Evolutionary conservation across 64 coral and sea anemone species (phyloP).

Genomic region (Pocillopora verrucosa): DNA sequence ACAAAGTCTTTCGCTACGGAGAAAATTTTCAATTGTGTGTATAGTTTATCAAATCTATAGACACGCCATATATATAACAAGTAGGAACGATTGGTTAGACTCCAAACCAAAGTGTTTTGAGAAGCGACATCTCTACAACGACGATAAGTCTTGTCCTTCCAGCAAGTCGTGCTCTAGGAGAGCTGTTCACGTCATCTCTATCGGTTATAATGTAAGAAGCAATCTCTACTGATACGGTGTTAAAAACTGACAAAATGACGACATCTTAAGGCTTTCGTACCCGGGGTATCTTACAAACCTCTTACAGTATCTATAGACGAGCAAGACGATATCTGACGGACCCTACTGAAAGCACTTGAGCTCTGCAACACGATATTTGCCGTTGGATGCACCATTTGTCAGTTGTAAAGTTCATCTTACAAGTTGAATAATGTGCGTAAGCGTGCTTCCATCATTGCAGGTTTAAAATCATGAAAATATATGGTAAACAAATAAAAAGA

Average conservation of each 20-base stretch:
- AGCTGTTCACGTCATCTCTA: no score
- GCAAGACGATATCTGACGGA: neutral
- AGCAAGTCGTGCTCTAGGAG: no score
- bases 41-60: neutral
- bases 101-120: no score
- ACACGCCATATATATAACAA: neutral
- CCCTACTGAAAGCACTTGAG: neutral
- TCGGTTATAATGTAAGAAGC: no score
- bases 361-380: neutral
- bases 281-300: no score
- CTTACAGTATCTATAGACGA: no score
- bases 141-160: neutral
- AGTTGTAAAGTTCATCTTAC: neutral
- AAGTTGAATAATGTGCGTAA: neutral
- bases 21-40: neutral
- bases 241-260: no score
- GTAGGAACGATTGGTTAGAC: no score
- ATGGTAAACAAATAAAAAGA: constrained; percentile 29
- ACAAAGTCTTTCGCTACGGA: neutral
- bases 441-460: neutral
- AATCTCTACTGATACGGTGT: no score
- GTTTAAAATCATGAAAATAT: neutral
- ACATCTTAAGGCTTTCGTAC: no score
- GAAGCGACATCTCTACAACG: neutral
- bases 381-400: neutral